Percentiles rank a stretch among this genome's conserved stretches.
Conservation (phyloP, 2,888 invertebrate species). For the Serrognathus titanus region DNA sequence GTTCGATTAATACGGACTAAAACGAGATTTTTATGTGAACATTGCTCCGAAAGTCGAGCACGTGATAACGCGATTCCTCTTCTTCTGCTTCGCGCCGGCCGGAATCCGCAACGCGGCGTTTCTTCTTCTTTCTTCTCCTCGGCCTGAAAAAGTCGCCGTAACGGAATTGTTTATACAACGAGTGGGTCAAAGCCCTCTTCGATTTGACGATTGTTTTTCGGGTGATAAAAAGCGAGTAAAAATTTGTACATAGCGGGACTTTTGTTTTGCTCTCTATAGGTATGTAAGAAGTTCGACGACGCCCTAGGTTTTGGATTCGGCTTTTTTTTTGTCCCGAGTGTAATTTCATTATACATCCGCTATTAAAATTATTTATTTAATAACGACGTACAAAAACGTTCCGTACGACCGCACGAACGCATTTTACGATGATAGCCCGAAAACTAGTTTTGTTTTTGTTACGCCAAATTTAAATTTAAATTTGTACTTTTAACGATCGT, state of each 20-base stretch:
- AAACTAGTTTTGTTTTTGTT: too few relatives aligned
- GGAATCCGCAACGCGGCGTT: slow-evolving; percentile 17
- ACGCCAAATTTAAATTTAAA: too few relatives aligned
- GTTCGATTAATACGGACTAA: slow-evolving; percentile 34
- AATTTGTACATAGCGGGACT: slow-evolving; percentile 11
- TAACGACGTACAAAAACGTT: too few relatives aligned
- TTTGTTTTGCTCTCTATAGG: background rate
- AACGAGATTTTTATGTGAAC: slow-evolving; percentile 39
- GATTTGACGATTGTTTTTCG: slow-evolving; percentile 20
- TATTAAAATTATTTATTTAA: too few relatives aligned
- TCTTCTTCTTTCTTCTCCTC: slow-evolving; percentile 23
- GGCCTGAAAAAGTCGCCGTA: slow-evolving; percentile 26
- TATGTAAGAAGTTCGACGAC: background rate
- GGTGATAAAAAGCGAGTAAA: slow-evolving; percentile 4
- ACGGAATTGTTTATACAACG: slow-evolving; percentile 26
- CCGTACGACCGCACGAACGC: too few relatives aligned
- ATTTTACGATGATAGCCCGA: too few relatives aligned
- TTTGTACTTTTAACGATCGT: too few relatives aligned
- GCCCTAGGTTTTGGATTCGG: too few relatives aligned
- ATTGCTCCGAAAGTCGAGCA: slow-evolving; percentile 36
- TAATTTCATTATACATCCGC: too few relatives aligned
- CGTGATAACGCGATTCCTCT: slow-evolving; percentile 31
- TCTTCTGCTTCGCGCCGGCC: slow-evolving; percentile 8
- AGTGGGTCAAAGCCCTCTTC: slow-evolving; percentile 25
- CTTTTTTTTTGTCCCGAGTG: too few relatives aligned